phyloP scores from a whole-genome alignment of 37 sponge, comb jelly and placozoan genomes.

The Hexactinellida sp. region DNA sequence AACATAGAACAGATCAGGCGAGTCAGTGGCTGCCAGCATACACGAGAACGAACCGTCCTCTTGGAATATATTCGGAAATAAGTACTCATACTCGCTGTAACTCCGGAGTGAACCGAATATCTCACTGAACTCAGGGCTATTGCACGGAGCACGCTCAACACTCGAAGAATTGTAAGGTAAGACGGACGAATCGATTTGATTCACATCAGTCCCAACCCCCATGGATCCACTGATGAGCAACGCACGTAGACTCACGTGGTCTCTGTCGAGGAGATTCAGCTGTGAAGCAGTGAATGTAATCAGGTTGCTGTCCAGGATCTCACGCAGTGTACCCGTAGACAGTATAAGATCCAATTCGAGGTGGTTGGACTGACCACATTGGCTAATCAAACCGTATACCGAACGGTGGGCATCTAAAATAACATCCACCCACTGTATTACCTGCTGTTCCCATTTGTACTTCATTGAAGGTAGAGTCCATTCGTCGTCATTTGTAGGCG shows the following conservation, averaged over 20 bases:
- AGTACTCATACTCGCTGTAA: neutral
- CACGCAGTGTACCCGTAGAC: neutral
- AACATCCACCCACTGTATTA: neutral
- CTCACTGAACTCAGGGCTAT: neutral
- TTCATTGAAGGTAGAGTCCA: neutral
- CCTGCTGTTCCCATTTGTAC: neutral
- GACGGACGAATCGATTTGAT: neutral
- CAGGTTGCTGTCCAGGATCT: neutral
- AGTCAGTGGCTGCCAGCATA: neutral
- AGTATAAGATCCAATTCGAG: neutral
- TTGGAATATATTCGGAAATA: neutral
- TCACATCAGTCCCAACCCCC: neutral
- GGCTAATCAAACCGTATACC: neutral
- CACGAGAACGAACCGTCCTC: neutral
- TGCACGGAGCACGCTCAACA: neutral
- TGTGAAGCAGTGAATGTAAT: neutral
- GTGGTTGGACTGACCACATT: neutral
- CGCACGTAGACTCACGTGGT: neutral
- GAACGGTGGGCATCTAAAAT: neutral
- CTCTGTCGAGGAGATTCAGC: neutral
- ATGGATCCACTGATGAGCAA: neutral
- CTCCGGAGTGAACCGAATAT: neutral
- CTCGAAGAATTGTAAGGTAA: neutral
- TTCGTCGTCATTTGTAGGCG: neutral
- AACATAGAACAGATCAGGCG: slow-evolving; percentile 1